Percentiles rank a stretch among this genome's conserved stretches.
These are phyloP conservation scores for Athalia cordata DNA, from an alignment of 2,888 invertebrate species.

Conservation along the genomic window DNA sequence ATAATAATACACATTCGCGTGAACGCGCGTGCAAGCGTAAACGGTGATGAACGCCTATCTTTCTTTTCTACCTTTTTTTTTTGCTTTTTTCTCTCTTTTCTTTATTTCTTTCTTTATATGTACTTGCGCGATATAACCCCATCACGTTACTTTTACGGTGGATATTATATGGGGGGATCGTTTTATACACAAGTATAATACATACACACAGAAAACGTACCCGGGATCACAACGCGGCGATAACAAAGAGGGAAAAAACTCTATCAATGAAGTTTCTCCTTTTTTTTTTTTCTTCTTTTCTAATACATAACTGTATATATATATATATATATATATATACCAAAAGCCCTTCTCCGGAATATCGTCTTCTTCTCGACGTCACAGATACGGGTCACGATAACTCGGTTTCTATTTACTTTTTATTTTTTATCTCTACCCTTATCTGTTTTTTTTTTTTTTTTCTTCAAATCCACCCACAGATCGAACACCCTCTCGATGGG, in stretches of 20 bases:
- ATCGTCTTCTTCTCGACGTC: no score
- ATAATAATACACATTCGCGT: no score
- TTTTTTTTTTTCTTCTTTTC: background rate
- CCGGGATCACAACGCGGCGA: constrained; percentile 30
- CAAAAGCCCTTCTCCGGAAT: background rate
- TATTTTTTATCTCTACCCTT: no score
- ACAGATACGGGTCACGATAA: constrained; percentile 23
- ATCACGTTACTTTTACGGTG: constrained; percentile 30
- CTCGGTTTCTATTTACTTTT: background rate
- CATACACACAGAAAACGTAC: background rate
- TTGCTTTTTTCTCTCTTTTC: constrained; percentile 14
- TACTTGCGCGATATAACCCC: constrained; percentile 7
- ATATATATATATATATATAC: constrained; percentile 10
- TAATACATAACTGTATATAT: background rate
- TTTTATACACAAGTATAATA: background rate
- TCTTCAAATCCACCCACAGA: no score
- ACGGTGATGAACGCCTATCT: background rate
- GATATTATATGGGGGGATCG: background rate
- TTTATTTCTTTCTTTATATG: constrained; percentile 33
- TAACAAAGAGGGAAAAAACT: constrained; percentile 29
- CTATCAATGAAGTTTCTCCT: constrained; percentile 11
- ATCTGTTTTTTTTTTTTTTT: no score
- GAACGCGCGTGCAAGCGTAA: no score
- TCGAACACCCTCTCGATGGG: no score
- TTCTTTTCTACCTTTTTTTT: constrained; percentile 36